Evolutionary conservation across 2,888 invertebrate genomes (phyloP).

Genomic region (Subacronicta megacephala): DNA sequence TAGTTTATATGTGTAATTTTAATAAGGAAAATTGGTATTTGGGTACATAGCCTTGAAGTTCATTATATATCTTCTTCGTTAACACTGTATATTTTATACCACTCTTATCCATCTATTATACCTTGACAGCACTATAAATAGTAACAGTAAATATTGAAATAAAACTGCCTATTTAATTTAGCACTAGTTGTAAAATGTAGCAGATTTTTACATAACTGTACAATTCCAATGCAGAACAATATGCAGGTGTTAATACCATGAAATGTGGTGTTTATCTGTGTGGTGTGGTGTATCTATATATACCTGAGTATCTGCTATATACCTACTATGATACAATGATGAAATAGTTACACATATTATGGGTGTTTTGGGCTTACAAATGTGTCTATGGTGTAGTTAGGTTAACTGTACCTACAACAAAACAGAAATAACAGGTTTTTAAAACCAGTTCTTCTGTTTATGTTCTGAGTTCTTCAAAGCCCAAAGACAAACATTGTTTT

Average conservation of each 20-base stretch:
- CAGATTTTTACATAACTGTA: too few relatives aligned
- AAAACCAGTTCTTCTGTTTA: background rate
- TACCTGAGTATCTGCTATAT: too few relatives aligned
- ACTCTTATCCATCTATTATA: too few relatives aligned
- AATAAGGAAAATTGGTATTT: background rate
- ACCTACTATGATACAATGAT: too few relatives aligned
- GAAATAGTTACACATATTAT: too few relatives aligned
- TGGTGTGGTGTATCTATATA: too few relatives aligned
- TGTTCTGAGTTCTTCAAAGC: background rate
- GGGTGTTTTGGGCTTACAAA: too few relatives aligned
- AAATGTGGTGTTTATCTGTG: too few relatives aligned
- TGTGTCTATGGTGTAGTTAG: too few relatives aligned
- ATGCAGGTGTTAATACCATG: too few relatives aligned
- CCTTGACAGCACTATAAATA: background rate
- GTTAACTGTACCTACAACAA: background rate
- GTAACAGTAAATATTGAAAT: background rate
- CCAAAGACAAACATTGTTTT: background rate
- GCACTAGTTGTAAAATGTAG: background rate
- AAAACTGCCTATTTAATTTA: background rate
- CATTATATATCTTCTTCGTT: background rate
- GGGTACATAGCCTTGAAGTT: conserved; percentile 8
- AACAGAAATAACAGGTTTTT: background rate
- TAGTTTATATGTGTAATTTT: background rate
- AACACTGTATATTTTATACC: background rate
- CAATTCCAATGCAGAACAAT: too few relatives aligned